Evolutionary conservation across 2,888 invertebrate species (phyloP).

Genomic region (Trachelus iudaicus): DNA sequence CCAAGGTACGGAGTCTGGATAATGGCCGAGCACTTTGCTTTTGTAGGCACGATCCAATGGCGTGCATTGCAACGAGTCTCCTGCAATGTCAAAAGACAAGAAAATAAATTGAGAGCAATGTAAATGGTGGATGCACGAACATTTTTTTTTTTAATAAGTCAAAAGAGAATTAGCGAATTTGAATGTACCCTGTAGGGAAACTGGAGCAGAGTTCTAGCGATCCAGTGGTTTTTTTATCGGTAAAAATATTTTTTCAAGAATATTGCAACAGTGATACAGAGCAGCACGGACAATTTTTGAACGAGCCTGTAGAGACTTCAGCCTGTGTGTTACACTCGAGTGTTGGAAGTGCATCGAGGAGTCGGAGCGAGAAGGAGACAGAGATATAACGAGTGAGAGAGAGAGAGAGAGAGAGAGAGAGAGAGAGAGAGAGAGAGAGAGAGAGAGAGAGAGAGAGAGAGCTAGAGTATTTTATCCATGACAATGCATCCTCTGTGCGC

Average conservation of each 20-base stretch:
- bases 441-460: background rate
- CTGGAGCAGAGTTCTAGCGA: background rate
- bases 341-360: background rate
- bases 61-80: slow-evolving; percentile 86
- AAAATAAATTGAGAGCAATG: background rate
- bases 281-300: background rate
- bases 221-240: background rate
- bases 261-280: background rate
- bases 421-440: background rate
- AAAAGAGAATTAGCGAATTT: background rate
- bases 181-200: background rate
- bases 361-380: background rate
- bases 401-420: background rate
- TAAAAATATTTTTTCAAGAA: background rate
- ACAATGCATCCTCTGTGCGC: background rate
- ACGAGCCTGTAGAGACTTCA: background rate
- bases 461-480: background rate
- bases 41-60: slow-evolving; percentile 96
- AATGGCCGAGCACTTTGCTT: slow-evolving; percentile 92
- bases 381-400: background rate
- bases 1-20: slow-evolving; percentile 90
- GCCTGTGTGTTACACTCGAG: background rate
- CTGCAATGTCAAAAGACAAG: slow-evolving; percentile 64
- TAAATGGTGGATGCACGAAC: background rate
- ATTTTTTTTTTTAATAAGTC: no score